Base-by-base conservation (phyloP, 1,140 invertebrate species). In the Drosophila sproati region DNA sequence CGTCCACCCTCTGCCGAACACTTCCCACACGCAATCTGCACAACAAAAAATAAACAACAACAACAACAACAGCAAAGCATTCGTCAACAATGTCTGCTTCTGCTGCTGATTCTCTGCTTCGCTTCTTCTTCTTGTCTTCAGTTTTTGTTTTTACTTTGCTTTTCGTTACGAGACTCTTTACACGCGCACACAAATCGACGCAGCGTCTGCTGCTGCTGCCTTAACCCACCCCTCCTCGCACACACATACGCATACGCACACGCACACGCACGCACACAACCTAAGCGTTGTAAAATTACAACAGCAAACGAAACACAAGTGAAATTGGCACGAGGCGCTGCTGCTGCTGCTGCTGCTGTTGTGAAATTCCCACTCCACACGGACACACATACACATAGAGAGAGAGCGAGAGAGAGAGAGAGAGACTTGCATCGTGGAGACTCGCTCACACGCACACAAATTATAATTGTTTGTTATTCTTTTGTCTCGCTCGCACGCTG, bases 391-490 rank as follows among this genome's bases (percentile, higher is more conserved):
- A 66, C 54, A 70, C 28, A 55, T 7, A 67, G 20, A 4, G 12
- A 61, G 20, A 20, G 50, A 67, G 20, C 5, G 12, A 61, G 12
- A 61, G 50, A 35, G 57, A 70, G 10, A 56, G 31, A 64, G 43
- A 61, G 31, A 52, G 28, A 52, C 60, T 55, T 56, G 64, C 29
- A 59, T 32, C 34, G 35, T 4, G 20, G 66, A 69, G 52, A 41
- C 52, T 54, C 73, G 67, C 61, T 64, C 79, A 70, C 56, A 82
- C 66, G 67, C 66, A 56, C 62, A 67, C 73, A 68, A 63, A 60
- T 80, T 89, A 89, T 88, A 89, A 88, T 88, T 88, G 85, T 88
- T 88, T 88, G 85, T 88, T 88, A 88, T 88, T 88, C 85, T 88
- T 88, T 85, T 85, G 78, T 88, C 85, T 78, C 80, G 85, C 85